Conservation (phyloP, 2,113 vertebrate species). For the Gambusia holbrooki region DNA sequence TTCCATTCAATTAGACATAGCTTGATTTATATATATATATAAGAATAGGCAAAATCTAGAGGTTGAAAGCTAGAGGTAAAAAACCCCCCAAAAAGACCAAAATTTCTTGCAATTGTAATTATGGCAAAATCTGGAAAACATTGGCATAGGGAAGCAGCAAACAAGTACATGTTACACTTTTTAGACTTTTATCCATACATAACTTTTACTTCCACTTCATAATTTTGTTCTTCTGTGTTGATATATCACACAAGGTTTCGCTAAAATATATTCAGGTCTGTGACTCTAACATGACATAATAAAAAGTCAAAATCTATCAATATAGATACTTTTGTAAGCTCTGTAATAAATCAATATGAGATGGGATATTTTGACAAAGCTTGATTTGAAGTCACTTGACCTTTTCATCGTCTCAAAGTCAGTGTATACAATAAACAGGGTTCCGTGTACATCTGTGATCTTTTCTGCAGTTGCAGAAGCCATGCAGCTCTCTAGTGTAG, state of each 20-base stretch:
- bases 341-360: not conserved
- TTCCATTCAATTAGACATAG: not conserved
- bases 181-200: not conserved
- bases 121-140: not conserved
- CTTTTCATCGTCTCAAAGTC: conserved; percentile 31
- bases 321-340: not conserved
- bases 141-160: not conserved
- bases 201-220: not conserved
- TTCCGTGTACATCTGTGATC: conserved; percentile 64
- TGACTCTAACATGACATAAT: not conserved
- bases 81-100: not conserved
- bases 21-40: too few species aligned
- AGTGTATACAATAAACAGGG: conserved; percentile 30
- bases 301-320: not conserved
- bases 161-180: not conserved
- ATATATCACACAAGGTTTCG: not conserved
- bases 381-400: not conserved
- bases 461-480: conserved; percentile 36
- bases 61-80: not conserved
- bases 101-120: not conserved
- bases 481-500: conserved; percentile 44
- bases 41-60: not conserved
- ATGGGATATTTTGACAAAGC: not conserved
- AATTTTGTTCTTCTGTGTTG: not conserved
- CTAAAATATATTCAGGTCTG: not conserved